A percentile compares a stretch with the other conserved stretches of the same genome.
Conservation (phyloP, 2,113 vertebrate genomes). For the Hystrix cristata region DNA sequence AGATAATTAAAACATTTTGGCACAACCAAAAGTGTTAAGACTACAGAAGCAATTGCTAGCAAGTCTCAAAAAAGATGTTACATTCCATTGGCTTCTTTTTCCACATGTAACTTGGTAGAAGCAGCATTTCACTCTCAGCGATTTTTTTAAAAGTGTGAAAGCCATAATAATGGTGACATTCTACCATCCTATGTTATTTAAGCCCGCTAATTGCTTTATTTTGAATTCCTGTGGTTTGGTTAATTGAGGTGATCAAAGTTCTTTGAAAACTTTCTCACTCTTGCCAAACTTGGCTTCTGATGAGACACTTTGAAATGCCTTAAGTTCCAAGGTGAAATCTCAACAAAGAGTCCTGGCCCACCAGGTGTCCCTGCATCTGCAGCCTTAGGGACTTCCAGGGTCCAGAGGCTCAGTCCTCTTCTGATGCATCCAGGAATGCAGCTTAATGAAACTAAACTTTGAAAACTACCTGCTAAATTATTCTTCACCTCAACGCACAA, state of each 20-base stretch:
- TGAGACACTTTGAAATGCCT: constrained; percentile 55
- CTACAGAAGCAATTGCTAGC: background rate
- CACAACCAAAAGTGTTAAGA: background rate
- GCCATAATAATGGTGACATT: constrained; percentile 31
- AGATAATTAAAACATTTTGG: constrained; percentile 53
- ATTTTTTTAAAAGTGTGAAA: constrained; percentile 40
- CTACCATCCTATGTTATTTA: constrained; percentile 28
- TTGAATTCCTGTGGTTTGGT: constrained; percentile 68
- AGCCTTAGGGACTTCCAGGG: background rate
- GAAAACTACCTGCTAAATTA: background rate
- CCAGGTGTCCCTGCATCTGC: background rate
- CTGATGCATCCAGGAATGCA: background rate
- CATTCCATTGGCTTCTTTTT: background rate
- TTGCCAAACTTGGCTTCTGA: constrained; percentile 56
- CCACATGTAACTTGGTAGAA: background rate
- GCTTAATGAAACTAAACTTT: constrained; percentile 42
- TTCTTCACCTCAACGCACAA: background rate
- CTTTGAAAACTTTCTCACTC: constrained; percentile 52
- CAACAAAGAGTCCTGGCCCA: background rate
- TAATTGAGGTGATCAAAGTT: constrained; percentile 67
- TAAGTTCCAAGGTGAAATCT: background rate
- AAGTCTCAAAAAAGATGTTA: background rate
- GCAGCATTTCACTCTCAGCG: constrained; percentile 1
- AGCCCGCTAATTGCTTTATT: constrained; percentile 69
- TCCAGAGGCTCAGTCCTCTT: background rate